These are phyloP conservation scores for Aeoliscus strigatus DNA, from an alignment of 2,797 vertebrate species.

Conservation along the genomic window DNA sequence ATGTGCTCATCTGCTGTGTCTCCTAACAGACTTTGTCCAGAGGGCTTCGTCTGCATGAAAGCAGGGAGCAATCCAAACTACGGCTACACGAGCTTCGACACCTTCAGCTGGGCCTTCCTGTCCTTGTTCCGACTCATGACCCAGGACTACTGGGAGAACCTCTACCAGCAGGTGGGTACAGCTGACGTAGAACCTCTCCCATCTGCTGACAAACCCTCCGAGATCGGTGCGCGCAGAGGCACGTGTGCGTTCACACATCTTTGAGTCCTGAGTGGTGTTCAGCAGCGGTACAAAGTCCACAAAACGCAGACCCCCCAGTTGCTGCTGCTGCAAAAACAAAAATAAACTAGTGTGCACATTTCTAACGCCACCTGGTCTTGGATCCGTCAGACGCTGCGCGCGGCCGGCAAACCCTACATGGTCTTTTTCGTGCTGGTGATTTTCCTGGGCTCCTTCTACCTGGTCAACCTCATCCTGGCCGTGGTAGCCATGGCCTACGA, in stretches of 20 bases:
- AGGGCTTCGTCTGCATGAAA: constrained; percentile 89
- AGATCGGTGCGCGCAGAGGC: too few species aligned
- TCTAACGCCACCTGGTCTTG: background rate
- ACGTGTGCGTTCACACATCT: too few species aligned
- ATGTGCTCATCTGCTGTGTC: constrained; percentile 5
- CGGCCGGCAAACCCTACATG: constrained; percentile 97
- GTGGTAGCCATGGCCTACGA: too few species aligned
- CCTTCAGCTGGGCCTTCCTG: constrained; percentile 97
- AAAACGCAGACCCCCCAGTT: too few species aligned
- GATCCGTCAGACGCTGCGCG: constrained; percentile 83
- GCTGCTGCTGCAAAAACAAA: too few species aligned
- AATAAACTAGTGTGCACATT: too few species aligned
- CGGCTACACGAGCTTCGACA: constrained; percentile 97
- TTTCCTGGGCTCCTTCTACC: constrained; percentile 95
- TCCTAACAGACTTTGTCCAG: constrained; percentile 85
- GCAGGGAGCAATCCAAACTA: constrained; percentile 88
- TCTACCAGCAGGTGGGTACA: constrained; percentile 88
- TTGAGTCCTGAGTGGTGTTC: too few species aligned
- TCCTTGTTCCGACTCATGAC: constrained; percentile 95
- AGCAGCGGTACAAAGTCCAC: too few species aligned
- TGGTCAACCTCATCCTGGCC: too few species aligned
- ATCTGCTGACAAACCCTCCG: too few species aligned
- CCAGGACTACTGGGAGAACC: too few species aligned
- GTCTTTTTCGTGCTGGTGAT: constrained; percentile 98
- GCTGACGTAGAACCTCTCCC: too few species aligned